phyloP scores from a whole-genome alignment of 2,113 vertebrate genomes.

The Dasypus novemcinctus region DNA sequence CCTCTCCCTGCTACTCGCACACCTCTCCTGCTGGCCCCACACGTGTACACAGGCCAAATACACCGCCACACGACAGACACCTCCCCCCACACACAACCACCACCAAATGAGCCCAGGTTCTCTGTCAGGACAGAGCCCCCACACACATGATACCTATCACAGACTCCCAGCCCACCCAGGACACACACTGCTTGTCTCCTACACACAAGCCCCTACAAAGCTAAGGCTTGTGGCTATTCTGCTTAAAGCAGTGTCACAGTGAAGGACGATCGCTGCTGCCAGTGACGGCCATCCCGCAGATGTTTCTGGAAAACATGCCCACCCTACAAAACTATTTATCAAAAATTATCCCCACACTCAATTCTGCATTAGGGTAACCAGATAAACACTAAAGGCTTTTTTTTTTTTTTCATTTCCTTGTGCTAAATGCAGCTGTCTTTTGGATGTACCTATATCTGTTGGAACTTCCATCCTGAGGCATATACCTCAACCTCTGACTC shows the following conservation, averaged over 20 bases:
- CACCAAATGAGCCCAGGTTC: neutral
- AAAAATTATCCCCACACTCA: neutral
- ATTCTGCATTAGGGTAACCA: neutral
- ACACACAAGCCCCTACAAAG: neutral
- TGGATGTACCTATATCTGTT: neutral
- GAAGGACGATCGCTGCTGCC: neutral
- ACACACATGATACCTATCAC: neutral
- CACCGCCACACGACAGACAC: neutral
- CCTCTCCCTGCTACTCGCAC: conserved; percentile 47
- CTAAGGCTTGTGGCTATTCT: neutral
- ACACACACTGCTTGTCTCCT: neutral
- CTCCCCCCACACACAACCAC: neutral
- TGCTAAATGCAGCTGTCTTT: neutral
- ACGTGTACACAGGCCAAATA: neutral
- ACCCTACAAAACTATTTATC: neutral
- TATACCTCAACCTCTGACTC: neutral
- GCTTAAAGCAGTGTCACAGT: neutral
- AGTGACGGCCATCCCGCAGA: neutral
- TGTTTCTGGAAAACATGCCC: neutral
- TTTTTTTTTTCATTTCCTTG: neutral
- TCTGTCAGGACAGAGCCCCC: neutral
- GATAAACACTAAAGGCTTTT: neutral
- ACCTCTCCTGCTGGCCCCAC: conserved; percentile 19
- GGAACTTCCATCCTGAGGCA: neutral
- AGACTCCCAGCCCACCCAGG: neutral